Base-by-base conservation (phyloP, 1,140 invertebrate species). In the Zophobas atratus region DNA sequence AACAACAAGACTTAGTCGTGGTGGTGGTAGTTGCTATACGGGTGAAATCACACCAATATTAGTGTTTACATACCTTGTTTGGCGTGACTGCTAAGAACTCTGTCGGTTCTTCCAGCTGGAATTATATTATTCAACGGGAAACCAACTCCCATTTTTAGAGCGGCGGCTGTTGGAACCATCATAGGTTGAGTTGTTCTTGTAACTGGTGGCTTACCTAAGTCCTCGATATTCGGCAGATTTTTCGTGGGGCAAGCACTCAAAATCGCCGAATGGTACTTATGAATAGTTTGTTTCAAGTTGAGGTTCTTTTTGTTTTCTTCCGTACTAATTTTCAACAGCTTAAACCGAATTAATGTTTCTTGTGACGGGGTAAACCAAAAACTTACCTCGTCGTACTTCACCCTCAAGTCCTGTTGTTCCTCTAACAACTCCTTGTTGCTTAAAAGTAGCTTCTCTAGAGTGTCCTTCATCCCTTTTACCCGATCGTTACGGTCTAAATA, bases 401-500 rank as follows among this genome's bases (percentile, higher is more conserved):
- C 87, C 49, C 95, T 89, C 0, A 96, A 86, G 79, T 88, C 85
- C 85, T 94, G 90, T 87, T 97, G 92, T 84, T 96, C 89, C 77
- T 92, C 88, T 76, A 93, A 85, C 67, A 95, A 84, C 81, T 91
- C 89, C 71, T 89, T 89, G 84, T 98, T 97, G 60, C 94, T 92
- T 36, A 92, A 90, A 0, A 95, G 88, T 32, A 96, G 88, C 70
- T 95, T 91, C 77, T 94, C 92, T 0, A 97, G 85, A 33, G 93
- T 92, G 2, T 91, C 87, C 80, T 95, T 93, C 88, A 98, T 92
- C 1, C 92, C 92, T 0, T 92, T 90, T n/a, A 95, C 91, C 5
- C 95, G 88, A 1, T 91, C 88, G 83, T 96, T 94, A 46, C 95
- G 90, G 88, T 98, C 97, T 49, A 97, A 87, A 86, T 96, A 99